phyloP scores from a whole-genome alignment of 2,888 invertebrate species.

The Aquatica leii region DNA sequence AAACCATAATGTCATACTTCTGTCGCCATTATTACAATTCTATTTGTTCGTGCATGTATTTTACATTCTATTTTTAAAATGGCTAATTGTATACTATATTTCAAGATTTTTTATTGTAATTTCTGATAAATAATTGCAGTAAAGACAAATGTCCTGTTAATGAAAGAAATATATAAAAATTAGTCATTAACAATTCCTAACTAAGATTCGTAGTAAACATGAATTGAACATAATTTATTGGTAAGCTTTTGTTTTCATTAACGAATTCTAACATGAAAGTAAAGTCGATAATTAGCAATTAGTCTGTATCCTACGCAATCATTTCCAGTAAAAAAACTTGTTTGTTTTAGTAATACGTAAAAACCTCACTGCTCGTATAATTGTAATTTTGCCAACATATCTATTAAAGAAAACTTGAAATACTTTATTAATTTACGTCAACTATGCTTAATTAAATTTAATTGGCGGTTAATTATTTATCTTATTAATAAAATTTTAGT shows the following conservation, averaged over 20 bases:
- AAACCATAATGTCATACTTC: too few species aligned
- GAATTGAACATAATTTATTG: conserved; percentile 13
- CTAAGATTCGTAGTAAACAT: not conserved
- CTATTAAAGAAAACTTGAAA: not conserved
- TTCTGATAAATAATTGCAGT: too few species aligned
- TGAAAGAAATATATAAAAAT: too few species aligned
- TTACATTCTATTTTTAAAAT: too few species aligned
- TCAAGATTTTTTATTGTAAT: too few species aligned
- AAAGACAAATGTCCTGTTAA: too few species aligned
- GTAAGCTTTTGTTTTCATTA: conserved; percentile 35
- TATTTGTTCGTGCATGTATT: too few species aligned
- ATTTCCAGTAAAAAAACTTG: conserved; percentile 34
- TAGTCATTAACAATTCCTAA: not conserved
- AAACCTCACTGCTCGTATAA: not conserved
- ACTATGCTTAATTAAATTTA: conserved; percentile 16
- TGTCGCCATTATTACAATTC: too few species aligned
- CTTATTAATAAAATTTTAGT: conserved; percentile 7
- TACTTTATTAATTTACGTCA: conserved; percentile 22
- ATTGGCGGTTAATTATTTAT: conserved; percentile 14
- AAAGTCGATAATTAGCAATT: conserved; percentile 37
- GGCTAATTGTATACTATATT: too few species aligned
- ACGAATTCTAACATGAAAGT: conserved; percentile 38
- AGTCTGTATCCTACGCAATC: conserved; percentile 33
- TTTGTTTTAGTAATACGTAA: conserved; percentile 35
- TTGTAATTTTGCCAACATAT: conserved; percentile 10